Percentiles rank a stretch among this genome's conserved stretches.
phyloP scores from a whole-genome alignment of 2,113 vertebrate species.

The Phaethornis superciliosus region DNA sequence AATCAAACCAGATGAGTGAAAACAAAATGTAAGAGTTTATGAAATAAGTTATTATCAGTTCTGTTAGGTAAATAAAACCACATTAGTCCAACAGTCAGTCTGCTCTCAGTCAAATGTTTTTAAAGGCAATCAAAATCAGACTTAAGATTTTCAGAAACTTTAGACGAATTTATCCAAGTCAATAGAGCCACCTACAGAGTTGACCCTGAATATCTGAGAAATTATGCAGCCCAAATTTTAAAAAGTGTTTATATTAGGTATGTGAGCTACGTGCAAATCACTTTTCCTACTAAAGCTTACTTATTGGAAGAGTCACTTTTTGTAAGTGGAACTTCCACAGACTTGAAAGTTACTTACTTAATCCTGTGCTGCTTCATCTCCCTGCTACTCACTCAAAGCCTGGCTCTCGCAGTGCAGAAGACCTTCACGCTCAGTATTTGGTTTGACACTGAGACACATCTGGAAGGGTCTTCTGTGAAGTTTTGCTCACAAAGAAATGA shows the following conservation, averaged over 20 bases:
- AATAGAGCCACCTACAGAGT: slow-evolving; percentile 39
- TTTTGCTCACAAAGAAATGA: background rate
- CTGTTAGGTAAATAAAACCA: background rate
- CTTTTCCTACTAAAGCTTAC: background rate
- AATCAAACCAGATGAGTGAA: slow-evolving; percentile 11
- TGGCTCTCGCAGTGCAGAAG: background rate
- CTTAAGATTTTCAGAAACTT: background rate
- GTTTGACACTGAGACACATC: background rate
- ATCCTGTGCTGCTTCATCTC: background rate
- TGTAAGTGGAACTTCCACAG: background rate
- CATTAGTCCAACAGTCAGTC: background rate
- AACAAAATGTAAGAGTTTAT: background rate
- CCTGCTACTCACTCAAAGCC: background rate
- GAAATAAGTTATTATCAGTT: background rate
- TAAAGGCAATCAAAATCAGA: slow-evolving; percentile 1
- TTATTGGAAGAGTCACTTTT: background rate
- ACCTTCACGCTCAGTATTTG: background rate
- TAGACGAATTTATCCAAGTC: background rate
- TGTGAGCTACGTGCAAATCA: background rate
- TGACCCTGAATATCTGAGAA: slow-evolving; percentile 22
- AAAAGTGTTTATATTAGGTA: background rate
- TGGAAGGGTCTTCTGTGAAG: no score
- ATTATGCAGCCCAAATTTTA: background rate
- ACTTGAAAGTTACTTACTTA: background rate
- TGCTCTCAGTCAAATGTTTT: background rate